phyloP scores from a whole-genome alignment of 2,888 invertebrate genomes.

The Rhagonycha fulva region DNA sequence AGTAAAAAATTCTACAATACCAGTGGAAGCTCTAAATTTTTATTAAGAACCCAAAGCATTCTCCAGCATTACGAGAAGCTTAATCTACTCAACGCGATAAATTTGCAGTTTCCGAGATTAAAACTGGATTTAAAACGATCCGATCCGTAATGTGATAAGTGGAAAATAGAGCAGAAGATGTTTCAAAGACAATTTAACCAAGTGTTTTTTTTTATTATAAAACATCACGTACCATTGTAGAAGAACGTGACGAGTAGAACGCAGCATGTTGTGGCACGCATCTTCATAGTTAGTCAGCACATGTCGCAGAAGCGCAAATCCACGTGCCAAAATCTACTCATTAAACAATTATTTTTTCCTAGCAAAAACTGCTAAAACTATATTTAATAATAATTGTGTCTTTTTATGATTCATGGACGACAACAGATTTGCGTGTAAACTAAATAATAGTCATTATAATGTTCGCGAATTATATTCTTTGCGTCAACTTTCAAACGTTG shows the following conservation, averaged over 20 bases:
- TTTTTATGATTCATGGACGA: constrained; percentile 18
- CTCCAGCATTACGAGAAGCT: constrained; percentile 29
- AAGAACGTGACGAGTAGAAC: constrained; percentile 44
- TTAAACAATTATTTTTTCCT: constrained; percentile 1
- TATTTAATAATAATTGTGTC: constrained; percentile 10
- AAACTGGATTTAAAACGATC: constrained; percentile 30
- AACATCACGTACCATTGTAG: constrained; percentile 44
- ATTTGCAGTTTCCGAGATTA: constrained; percentile 37
- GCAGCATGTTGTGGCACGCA: constrained; percentile 45
- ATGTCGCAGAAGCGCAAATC: constrained; percentile 31
- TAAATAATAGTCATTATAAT: constrained; percentile 15
- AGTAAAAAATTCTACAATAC: neutral
- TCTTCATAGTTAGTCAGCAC: constrained; percentile 38
- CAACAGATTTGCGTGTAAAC: constrained; percentile 9
- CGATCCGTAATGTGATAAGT: constrained; percentile 8
- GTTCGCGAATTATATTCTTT: constrained; percentile 14
- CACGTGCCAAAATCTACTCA: constrained; percentile 33
- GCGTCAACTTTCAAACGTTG: constrained; percentile 14
- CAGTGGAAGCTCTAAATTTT: constrained; percentile 24
- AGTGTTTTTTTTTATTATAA: constrained; percentile 18
- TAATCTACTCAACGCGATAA: constrained; percentile 35
- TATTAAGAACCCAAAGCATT: constrained; percentile 29
- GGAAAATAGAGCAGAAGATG: constrained; percentile 18
- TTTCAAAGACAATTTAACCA: neutral
- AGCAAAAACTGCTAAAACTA: constrained; percentile 13